phyloP scores from a whole-genome alignment of 2,113 vertebrate species.

The Rhinopomastus cyanomelas region DNA sequence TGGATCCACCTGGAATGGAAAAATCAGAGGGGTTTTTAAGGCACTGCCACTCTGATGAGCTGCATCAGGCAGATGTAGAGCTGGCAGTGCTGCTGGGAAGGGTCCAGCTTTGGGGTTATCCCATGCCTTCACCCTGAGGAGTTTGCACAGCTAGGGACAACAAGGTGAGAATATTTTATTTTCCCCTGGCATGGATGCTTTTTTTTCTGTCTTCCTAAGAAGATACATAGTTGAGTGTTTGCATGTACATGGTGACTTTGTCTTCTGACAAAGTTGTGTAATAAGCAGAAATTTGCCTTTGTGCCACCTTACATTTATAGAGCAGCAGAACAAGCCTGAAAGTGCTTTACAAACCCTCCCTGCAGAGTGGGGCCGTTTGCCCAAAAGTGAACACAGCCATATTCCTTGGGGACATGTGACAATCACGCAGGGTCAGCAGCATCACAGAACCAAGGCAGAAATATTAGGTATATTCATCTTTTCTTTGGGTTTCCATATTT shows the following conservation, averaged over 20 bases:
- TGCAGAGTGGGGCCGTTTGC: background rate
- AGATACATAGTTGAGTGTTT: background rate
- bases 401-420: background rate
- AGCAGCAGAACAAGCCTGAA: conserved; percentile 19
- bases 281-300: background rate
- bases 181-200: background rate
- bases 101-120: background rate
- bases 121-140: background rate
- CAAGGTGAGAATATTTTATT: background rate
- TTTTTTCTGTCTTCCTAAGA: background rate
- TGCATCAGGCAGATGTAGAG: background rate
- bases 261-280: background rate
- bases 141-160: background rate
- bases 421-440: conserved; percentile 9
- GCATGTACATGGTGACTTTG: background rate
- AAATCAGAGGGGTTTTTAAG: background rate
- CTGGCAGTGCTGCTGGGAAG: background rate
- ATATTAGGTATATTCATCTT: background rate
- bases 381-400: background rate
- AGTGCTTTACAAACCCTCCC: conserved; percentile 13
- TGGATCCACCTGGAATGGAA: conserved; percentile 37
- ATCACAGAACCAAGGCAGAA: background rate
- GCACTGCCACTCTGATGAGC: background rate
- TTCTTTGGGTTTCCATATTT: conserved; percentile 14
- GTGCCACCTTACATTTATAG: background rate